Conservation (phyloP, 2,797 vertebrate genomes). For the Mormyrus hasselquistii region DNA sequence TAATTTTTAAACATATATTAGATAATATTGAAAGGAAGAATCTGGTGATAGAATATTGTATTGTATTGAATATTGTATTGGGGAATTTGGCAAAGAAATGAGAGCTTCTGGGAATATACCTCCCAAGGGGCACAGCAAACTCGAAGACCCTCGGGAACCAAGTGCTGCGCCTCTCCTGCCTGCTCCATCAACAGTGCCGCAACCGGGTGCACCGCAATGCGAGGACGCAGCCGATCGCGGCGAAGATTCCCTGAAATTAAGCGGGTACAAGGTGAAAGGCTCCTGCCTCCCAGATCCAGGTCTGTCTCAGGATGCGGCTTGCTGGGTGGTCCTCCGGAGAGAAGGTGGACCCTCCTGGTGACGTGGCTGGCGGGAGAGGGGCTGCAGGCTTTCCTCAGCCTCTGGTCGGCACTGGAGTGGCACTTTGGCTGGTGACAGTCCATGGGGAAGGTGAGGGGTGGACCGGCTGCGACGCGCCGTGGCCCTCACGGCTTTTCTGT, state of each 20-base stretch:
- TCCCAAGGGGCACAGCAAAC: neutral
- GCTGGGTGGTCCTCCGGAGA: neutral
- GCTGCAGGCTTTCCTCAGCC: neutral
- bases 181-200: too few relatives aligned
- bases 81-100: neutral
- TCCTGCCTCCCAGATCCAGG: neutral
- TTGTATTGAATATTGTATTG: neutral
- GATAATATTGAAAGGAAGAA: neutral
- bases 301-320: neutral
- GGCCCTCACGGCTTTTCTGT: neutral
- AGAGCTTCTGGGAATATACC: neutral
- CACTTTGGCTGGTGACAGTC: neutral
- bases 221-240: neutral
- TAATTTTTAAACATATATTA: neutral
- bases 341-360: neutral
- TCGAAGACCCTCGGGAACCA: neutral
- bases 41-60: neutral
- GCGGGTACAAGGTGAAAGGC: neutral
- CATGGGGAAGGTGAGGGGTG: neutral
- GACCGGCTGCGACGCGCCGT: neutral
- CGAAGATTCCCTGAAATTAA: neutral
- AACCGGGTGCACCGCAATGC: too few relatives aligned
- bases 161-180: neutral
- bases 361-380: neutral
- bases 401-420: neutral